Evolutionary conservation across 2,797 vertebrate species (phyloP).

Genomic region (Pampus argenteus): DNA sequence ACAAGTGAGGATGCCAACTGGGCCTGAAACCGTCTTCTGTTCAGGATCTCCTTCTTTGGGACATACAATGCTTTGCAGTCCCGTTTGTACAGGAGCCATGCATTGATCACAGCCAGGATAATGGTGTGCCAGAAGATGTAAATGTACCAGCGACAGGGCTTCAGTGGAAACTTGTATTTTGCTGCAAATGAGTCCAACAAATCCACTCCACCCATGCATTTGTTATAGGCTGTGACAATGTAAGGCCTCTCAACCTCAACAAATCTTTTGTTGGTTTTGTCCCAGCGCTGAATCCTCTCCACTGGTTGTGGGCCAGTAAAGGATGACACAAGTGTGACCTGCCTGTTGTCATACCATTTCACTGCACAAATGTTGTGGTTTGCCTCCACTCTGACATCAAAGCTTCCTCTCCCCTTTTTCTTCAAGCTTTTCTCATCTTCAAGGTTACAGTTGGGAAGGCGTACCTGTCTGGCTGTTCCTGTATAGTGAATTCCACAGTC

Average conservation of each 20-base stretch:
- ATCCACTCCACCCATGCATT: no score
- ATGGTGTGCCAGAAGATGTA: no score
- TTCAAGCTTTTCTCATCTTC: conserved; percentile 2
- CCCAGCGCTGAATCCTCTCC: neutral
- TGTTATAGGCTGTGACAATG: neutral
- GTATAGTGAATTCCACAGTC: neutral
- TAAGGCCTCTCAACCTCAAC: neutral
- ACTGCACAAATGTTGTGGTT: conserved; percentile 9
- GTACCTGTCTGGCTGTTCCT: conserved; percentile 5
- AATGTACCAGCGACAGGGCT: no score
- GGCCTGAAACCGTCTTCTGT: no score
- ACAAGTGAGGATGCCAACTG: no score
- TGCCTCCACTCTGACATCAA: neutral
- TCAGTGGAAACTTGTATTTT: no score
- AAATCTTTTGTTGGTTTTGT: neutral
- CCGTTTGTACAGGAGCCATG: no score
- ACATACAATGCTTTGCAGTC: no score
- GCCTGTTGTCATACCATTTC: neutral
- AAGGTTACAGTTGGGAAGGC: conserved; percentile 3
- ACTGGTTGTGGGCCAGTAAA: neutral
- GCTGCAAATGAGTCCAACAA: no score
- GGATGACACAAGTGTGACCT: neutral
- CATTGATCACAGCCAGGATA: no score
- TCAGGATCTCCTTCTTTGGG: no score
- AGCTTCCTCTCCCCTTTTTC: neutral